phyloP scores from a whole-genome alignment of 23 tunicate genomes.

The Oikopleura vanhoeffeni region DNA sequence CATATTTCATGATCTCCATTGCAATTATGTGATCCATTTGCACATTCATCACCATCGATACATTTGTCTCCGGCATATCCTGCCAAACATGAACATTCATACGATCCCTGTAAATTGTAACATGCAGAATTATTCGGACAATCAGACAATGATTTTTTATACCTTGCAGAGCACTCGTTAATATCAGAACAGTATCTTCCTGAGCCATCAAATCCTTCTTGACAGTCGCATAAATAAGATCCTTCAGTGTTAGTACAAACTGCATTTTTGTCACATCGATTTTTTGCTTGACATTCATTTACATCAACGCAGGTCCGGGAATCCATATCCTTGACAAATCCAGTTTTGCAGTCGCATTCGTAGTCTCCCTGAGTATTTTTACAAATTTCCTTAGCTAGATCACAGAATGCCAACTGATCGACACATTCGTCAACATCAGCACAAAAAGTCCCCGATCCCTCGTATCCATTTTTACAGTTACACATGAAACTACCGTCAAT shows the following conservation, averaged over 20 bases:
- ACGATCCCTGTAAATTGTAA: background rate
- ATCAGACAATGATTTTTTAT: background rate
- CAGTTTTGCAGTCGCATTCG: background rate
- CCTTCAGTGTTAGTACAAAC: constrained; percentile 22
- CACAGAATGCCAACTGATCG: background rate
- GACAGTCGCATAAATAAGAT: constrained; percentile 19
- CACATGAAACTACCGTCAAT: background rate
- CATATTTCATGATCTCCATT: constrained; percentile 21
- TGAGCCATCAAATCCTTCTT: constrained; percentile 20
- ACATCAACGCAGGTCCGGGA: constrained; percentile 22
- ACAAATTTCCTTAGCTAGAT: background rate
- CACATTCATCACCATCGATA: background rate
- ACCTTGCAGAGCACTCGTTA: background rate
- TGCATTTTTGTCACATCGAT: constrained; percentile 13
- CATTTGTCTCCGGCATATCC: background rate
- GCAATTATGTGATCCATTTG: background rate
- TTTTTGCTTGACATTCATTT: constrained; percentile 16
- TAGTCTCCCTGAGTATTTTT: background rate
- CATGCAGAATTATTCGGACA: background rate
- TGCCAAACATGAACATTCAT: background rate
- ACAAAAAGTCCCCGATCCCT: background rate
- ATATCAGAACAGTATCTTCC: constrained; percentile 16
- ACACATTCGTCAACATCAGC: background rate
- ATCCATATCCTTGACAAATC: background rate
- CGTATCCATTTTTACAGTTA: background rate